These are phyloP conservation scores for Mechanitis messenoides DNA, from an alignment of 2,888 invertebrate species.

Conservation along the genomic window DNA sequence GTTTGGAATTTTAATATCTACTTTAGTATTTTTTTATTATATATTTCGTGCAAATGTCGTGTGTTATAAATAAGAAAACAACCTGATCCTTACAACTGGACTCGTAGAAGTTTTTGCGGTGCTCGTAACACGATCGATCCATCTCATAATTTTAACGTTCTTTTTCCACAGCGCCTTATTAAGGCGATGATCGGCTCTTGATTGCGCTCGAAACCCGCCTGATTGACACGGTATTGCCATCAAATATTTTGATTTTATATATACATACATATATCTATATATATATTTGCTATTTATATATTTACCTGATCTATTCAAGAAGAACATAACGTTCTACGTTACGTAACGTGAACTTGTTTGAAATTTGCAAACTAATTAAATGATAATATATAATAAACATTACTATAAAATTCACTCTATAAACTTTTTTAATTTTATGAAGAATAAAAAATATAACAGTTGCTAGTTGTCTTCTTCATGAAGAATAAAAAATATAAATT, in stretches of 20 bases:
- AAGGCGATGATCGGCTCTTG: constrained; percentile 42
- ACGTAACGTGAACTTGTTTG: too few species aligned
- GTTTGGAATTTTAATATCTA: too few species aligned
- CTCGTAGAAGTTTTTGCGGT: constrained; percentile 53
- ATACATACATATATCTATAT: constrained; percentile 11
- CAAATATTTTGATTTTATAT: constrained; percentile 24
- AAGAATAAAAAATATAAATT: too few species aligned
- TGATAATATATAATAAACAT: too few species aligned
- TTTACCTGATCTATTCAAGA: too few species aligned
- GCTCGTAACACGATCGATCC: constrained; percentile 68
- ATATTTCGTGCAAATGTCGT: constrained; percentile 16
- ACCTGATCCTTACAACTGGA: constrained; percentile 42
- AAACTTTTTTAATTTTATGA: too few species aligned
- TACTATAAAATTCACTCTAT: too few species aligned
- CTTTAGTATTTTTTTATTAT: too few species aligned
- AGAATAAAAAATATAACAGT: too few species aligned
- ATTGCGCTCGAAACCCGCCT: constrained; percentile 44
- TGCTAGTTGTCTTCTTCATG: too few species aligned
- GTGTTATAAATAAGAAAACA: constrained; percentile 28
- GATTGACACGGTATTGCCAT: constrained; percentile 43
- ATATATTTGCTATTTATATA: constrained; percentile 12
- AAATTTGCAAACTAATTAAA: too few species aligned
- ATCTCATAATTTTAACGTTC: constrained; percentile 67
- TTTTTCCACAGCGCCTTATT: constrained; percentile 57
- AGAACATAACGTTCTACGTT: too few species aligned